Base-by-base conservation (phyloP, 2,113 vertebrate species). In the Beaufortia kweichowensis region DNA sequence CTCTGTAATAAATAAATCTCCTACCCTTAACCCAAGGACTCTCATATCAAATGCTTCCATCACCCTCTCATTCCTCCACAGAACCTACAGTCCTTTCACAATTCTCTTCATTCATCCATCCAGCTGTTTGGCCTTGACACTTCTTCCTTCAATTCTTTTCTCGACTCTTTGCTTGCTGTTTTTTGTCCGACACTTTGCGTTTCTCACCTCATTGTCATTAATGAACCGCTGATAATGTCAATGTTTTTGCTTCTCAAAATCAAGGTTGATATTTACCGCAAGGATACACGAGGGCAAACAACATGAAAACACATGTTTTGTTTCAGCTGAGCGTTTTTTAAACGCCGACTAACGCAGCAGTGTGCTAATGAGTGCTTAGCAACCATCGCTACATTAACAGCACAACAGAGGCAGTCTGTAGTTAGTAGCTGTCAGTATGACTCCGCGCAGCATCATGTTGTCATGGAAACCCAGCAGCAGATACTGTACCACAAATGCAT, bases 11-110 rank as follows among this genome's bases (percentile, higher is more conserved):
- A 53, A 74, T 66, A 74, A 64, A 66, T 73, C 63, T 76, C 65
- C 56, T 57, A 55, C 68, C n/a, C 50, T 78, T 59, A 70, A 56
- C 67, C 60, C 66, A 78, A 71, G 63, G 76, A 71, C 66, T 71
- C 66, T 78, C 66, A 78, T 78, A 78, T 53, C 41, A 39, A 39
- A 78, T 78, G 70, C 76, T 61, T 53, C 24, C 50, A 57, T 76
- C 55, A 65, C n/a, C 19, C 53, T 5, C 31, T 39, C 59, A 28
- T 61, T 55, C 61, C 50, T 35, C 26, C 41, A 53, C 9, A 23
- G 43, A 11, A 48, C 48, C 63, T 67, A 43, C 39, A 33, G 60
- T 55, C 53, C 14, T 55, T 75, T 2, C 43, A 46, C 43, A 46
- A 48, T 63, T 75, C 1, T 4, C 1, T 46, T 46, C 43, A 70